Evolutionary conservation across 1,140 invertebrate species (phyloP).

Genomic region (Anadara kagoshimensis): DNA sequence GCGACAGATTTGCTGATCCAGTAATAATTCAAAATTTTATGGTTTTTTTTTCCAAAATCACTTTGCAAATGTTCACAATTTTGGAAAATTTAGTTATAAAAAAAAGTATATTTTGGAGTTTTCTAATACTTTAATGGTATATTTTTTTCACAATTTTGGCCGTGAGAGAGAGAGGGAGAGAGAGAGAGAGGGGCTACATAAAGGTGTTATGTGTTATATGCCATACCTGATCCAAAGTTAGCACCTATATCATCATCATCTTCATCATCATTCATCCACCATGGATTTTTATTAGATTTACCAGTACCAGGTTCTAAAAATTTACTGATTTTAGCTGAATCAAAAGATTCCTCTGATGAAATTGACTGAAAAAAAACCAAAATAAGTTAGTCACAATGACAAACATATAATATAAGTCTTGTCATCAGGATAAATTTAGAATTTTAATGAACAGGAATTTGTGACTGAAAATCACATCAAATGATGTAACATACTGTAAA

Average conservation of each 20-base stretch:
- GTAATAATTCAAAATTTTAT: too few species aligned
- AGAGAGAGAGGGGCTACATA: too few species aligned
- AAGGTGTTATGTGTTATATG: too few species aligned
- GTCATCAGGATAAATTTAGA: background rate
- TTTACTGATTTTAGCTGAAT: conserved; percentile 51
- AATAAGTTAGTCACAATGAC: background rate
- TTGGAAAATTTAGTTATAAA: too few species aligned
- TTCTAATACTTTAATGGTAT: too few species aligned
- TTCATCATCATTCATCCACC: conserved; percentile 52
- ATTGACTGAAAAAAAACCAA: conserved; percentile 46
- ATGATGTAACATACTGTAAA: background rate
- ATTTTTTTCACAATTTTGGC: too few species aligned
- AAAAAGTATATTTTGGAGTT: too few species aligned
- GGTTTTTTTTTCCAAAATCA: too few species aligned
- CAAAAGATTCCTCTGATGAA: conserved; percentile 58
- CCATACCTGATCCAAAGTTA: conserved; percentile 19
- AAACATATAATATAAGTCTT: background rate
- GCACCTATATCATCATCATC: conserved; percentile 35
- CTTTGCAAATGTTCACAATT: too few species aligned
- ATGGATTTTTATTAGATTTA: conserved; percentile 37
- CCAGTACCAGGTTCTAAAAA: conserved; percentile 42
- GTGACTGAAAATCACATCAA: background rate
- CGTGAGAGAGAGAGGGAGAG: too few species aligned
- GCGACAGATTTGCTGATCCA: too few species aligned
- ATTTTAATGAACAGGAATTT: background rate